Evolutionary conservation across 2,888 invertebrate species (phyloP).

Genomic region (Celastrina argiolus): DNA sequence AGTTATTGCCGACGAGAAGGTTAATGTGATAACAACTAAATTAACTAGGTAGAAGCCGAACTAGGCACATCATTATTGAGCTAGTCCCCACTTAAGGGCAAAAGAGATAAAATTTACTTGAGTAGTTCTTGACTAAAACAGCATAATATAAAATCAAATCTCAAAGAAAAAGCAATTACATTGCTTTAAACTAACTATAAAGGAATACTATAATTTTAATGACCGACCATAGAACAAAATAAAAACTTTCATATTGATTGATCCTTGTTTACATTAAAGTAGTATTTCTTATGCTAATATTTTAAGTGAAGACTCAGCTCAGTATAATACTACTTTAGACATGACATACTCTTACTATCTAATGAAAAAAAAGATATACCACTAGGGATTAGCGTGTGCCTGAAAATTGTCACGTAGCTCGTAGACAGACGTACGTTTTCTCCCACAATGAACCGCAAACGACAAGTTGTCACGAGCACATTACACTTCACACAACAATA

Average conservation of each 20-base stretch:
- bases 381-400: not conserved
- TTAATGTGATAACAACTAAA: not conserved
- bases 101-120: not conserved
- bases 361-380: not conserved
- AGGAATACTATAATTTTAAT: not conserved
- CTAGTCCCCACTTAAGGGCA: not conserved
- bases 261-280: not conserved
- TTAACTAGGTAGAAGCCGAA: not conserved
- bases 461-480: constrained; percentile 3
- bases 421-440: not conserved
- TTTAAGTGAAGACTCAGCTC: not conserved
- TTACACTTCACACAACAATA: not conserved
- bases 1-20: not conserved
- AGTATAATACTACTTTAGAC: not conserved
- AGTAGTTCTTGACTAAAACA: not conserved
- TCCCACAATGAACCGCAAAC: constrained; percentile 3
- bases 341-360: not conserved
- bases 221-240: not conserved
- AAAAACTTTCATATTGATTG: not conserved
- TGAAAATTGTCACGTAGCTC: not conserved
- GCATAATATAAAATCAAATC: not conserved
- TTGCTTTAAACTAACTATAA: not conserved
- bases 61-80: not conserved
- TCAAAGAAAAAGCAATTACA: not conserved
- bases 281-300: not conserved